phyloP scores from a whole-genome alignment of 2,797 vertebrate genomes.

The Acipenser oxyrinchus region DNA sequence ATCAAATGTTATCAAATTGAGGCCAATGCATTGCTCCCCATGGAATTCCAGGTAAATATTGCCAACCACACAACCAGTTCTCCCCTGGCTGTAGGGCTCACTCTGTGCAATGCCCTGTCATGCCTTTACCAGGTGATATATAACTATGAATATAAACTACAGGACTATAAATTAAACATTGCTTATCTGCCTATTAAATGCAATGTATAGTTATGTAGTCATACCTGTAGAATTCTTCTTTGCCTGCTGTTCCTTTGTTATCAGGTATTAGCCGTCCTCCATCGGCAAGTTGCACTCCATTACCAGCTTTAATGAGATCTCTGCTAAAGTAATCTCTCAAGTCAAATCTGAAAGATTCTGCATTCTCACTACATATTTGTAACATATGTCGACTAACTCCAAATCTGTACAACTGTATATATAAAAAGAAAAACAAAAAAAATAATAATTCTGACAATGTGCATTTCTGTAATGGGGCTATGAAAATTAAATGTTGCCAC shows the following conservation, averaged over 20 bases:
- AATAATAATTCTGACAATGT: neutral
- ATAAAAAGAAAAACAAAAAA: constrained; percentile 23
- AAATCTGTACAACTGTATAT: constrained; percentile 67
- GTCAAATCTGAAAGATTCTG: constrained; percentile 74
- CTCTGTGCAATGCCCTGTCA: no score
- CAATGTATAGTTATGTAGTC: neutral
- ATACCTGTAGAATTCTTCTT: constrained; percentile 88
- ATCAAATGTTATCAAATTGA: no score
- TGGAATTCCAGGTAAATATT: no score
- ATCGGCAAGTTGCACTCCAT: constrained; percentile 79
- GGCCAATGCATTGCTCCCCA: no score
- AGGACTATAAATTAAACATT: no score
- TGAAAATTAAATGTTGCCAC: no score
- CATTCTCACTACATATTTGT: constrained; percentile 67
- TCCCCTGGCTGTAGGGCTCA: no score
- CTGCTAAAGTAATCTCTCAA: constrained; percentile 66
- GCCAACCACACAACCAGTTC: no score
- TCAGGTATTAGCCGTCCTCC: constrained; percentile 84
- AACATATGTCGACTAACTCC: constrained; percentile 65
- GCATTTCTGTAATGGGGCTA: no score
- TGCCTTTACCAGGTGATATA: no score
- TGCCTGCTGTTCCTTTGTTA: constrained; percentile 72
- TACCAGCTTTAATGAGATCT: constrained; percentile 55
- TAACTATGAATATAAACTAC: no score
- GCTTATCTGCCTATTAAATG: no score